A percentile compares a stretch with the other conserved stretches of the same genome.
phyloP scores from a whole-genome alignment of 1,140 invertebrate genomes.

The Rhyzopertha dominica region DNA sequence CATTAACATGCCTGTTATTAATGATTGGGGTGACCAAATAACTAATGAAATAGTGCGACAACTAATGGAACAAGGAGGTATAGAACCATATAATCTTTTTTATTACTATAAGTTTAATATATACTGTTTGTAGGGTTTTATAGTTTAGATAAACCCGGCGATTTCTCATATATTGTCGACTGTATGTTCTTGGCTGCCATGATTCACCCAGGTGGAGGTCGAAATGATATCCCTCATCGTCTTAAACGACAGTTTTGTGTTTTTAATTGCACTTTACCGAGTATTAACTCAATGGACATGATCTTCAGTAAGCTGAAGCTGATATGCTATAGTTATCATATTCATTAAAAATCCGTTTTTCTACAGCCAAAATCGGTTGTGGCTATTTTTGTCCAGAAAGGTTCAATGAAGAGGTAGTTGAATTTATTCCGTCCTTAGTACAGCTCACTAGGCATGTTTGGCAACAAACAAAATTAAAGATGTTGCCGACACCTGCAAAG shows the following conservation, averaged over 20 bases:
- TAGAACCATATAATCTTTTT: not conserved
- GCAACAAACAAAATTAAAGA: slow-evolving; percentile 81
- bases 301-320: slow-evolving; percentile 63
- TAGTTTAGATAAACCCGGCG: slow-evolving; percentile 52
- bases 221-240: slow-evolving; percentile 83
- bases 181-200: slow-evolving; percentile 79
- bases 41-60: slow-evolving; percentile 88
- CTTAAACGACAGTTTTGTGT: slow-evolving; percentile 83
- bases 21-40: slow-evolving; percentile 90
- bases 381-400: slow-evolving; percentile 68
- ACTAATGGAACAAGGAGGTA: slow-evolving; percentile 75
- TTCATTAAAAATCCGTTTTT: not conserved
- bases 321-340: not conserved
- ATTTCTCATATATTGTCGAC: slow-evolving; percentile 75
- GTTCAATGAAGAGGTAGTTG: slow-evolving; percentile 65
- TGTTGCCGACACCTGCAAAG: slow-evolving; percentile 86
- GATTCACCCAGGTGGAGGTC: slow-evolving; percentile 89
- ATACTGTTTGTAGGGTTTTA: slow-evolving; percentile 35
- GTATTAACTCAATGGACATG: slow-evolving; percentile 79
- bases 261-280: slow-evolving; percentile 84
- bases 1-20: slow-evolving; percentile 86
- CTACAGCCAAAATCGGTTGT: slow-evolving; percentile 59
- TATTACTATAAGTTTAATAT: not conserved
- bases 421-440: slow-evolving; percentile 67
- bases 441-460: slow-evolving; percentile 74